These are phyloP conservation scores for Temnothorax curvispinosus DNA, from an alignment of 1,140 invertebrate species.

Conservation along the genomic window DNA sequence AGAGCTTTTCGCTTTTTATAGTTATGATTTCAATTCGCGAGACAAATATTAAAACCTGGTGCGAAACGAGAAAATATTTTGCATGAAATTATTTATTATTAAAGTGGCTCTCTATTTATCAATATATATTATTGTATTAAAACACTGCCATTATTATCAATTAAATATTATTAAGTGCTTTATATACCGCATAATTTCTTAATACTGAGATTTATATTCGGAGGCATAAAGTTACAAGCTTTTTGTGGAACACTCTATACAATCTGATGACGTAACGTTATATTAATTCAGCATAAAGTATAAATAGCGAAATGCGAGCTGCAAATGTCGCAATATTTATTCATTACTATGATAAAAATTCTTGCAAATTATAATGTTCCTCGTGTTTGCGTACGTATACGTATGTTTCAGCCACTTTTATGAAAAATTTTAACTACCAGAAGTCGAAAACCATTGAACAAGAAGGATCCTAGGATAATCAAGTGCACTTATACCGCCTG, in stretches of 20 bases:
- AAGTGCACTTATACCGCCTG: neutral
- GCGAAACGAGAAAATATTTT: neutral
- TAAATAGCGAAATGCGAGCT: neutral
- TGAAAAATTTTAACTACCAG: too few species aligned
- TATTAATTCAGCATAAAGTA: slow-evolving; percentile 5
- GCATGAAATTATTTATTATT: neutral
- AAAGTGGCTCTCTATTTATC: neutral
- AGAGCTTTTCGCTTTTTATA: neutral
- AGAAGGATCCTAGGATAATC: neutral
- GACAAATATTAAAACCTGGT: neutral
- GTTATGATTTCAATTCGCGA: neutral
- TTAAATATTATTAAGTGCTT: neutral
- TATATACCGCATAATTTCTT: neutral
- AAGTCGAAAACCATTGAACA: neutral
- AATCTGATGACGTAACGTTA: neutral
- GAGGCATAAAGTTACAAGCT: neutral
- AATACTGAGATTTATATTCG: too few species aligned
- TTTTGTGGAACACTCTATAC: neutral
- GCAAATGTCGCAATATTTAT: slow-evolving; percentile 29
- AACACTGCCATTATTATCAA: neutral
- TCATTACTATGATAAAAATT: neutral
- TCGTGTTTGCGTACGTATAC: neutral
- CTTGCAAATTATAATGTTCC: neutral
- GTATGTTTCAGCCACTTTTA: neutral
- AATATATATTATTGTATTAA: neutral